A percentile compares a stretch with the other conserved stretches of the same genome.
Evolutionary conservation across 2,888 invertebrate species (phyloP).

Genomic region (Sphecodes monilicornis): DNA sequence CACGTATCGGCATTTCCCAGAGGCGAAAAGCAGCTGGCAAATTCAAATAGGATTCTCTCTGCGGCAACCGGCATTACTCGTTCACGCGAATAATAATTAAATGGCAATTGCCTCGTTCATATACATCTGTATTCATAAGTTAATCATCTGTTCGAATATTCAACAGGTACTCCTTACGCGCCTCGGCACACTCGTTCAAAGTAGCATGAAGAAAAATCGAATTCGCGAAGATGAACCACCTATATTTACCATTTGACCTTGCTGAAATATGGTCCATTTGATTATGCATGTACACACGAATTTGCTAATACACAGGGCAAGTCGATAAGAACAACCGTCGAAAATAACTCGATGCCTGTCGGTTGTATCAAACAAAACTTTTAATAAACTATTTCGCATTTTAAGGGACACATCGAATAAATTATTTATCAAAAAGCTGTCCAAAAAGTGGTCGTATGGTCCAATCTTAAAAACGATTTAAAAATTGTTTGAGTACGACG

Average conservation of each 20-base stretch:
- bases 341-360: too few relatives aligned
- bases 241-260: not conserved
- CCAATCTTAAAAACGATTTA: too few relatives aligned
- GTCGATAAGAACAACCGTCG: too few relatives aligned
- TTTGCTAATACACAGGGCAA: too few relatives aligned
- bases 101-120: not conserved
- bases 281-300: too few relatives aligned
- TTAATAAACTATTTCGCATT: too few relatives aligned
- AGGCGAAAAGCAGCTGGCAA: not conserved
- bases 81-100: constrained; percentile 10
- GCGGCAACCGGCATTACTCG: not conserved
- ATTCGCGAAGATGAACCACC: not conserved
- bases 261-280: too few relatives aligned
- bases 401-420: too few relatives aligned
- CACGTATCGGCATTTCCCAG: not conserved
- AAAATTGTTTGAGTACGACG: too few relatives aligned
- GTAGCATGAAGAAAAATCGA: not conserved
- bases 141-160: constrained; percentile 3
- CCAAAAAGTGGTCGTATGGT: too few relatives aligned
- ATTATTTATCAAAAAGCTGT: too few relatives aligned
- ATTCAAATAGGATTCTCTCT: not conserved
- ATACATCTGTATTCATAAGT: not conserved
- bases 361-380: too few relatives aligned
- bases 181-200: not conserved
- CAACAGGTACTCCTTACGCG: not conserved